Conservation (phyloP, 2,797 vertebrate species). For the Sebastes matsubarae region DNA sequence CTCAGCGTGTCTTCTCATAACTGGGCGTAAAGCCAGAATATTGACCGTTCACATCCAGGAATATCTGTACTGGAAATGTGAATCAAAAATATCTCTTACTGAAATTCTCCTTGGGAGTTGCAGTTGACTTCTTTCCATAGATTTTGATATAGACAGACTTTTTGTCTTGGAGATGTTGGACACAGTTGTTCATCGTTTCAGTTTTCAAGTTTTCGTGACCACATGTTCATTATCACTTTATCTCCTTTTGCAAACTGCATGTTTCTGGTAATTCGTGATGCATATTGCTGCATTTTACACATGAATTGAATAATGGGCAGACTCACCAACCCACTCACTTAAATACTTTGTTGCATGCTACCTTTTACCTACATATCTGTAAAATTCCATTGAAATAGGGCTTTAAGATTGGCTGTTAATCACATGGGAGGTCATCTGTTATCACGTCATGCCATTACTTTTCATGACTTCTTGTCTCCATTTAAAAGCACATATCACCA, state of each 20-base stretch:
- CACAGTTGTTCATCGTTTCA: neutral
- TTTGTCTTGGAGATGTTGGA: neutral
- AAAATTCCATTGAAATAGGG: neutral
- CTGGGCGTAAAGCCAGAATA: neutral
- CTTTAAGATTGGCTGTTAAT: neutral
- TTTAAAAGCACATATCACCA: neutral
- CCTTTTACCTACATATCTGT: neutral
- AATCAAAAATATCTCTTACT: neutral
- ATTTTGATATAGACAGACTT: neutral
- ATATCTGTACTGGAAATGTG: slow-evolving; percentile 30
- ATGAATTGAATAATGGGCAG: neutral
- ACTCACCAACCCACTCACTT: neutral
- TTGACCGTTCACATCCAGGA: slow-evolving; percentile 6
- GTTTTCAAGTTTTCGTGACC: neutral
- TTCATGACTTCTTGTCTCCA: neutral
- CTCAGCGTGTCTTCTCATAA: slow-evolving; percentile 2
- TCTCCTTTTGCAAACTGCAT: neutral
- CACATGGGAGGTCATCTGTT: neutral
- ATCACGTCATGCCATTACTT: neutral
- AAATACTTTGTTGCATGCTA: neutral
- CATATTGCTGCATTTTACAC: neutral
- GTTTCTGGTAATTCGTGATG: neutral
- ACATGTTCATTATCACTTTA: neutral
- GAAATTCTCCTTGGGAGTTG: neutral
- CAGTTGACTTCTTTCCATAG: neutral